phyloP scores from a whole-genome alignment of 2,113 vertebrate genomes.

The Scortum barcoo region DNA sequence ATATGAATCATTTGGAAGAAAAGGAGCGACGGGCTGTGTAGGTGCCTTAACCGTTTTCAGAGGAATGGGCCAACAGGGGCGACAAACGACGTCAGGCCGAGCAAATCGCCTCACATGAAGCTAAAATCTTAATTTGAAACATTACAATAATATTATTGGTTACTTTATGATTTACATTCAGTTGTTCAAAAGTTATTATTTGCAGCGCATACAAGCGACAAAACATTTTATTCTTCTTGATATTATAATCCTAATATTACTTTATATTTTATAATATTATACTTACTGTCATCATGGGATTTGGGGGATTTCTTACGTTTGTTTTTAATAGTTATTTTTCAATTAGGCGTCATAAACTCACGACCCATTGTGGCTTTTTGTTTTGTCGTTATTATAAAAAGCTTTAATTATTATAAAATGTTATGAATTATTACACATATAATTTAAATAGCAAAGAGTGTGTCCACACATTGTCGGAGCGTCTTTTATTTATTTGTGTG shows the following conservation, averaged over 20 bases:
- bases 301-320: not conserved
- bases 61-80: slow-evolving; percentile 34
- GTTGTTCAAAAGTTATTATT: not conserved
- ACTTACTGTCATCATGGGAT: not conserved
- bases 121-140: not conserved
- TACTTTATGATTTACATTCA: not conserved
- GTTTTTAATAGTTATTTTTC: not conserved
- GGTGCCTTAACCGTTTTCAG: not conserved
- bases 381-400: not conserved
- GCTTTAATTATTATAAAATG: no score
- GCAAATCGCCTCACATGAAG: not conserved
- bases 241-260: no score
- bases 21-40: slow-evolving; percentile 8
- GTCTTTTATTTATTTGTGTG: not conserved
- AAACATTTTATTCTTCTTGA: no score
- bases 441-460: no score
- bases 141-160: no score
- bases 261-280: no score
- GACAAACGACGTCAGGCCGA: not conserved
- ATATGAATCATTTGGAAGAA: slow-evolving; percentile 40
- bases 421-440: no score
- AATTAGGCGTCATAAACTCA: not conserved
- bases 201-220: not conserved
- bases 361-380: not conserved
- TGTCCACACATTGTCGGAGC: no score